These are phyloP conservation scores for Toxotes lorentzi DNA, from an alignment of 2,797 vertebrate genomes.

Conservation along the genomic window DNA sequence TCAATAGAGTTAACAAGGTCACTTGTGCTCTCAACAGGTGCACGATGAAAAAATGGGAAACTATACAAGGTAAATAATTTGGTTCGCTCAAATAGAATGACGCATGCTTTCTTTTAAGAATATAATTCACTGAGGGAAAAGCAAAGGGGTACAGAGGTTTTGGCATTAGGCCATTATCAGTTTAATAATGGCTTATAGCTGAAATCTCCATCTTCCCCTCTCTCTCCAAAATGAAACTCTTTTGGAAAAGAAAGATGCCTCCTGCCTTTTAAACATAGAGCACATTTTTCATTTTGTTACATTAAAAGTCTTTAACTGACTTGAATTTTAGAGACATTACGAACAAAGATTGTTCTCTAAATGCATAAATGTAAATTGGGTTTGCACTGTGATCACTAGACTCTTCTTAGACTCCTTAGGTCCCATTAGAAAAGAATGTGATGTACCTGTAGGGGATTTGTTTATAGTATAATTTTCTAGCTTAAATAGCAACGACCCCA, in stretches of 20 bases:
- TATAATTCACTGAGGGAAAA: conserved; percentile 10
- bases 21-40: conserved; percentile 38
- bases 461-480: conserved; percentile 45
- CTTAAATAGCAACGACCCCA: conserved; percentile 64
- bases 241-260: conserved; percentile 16
- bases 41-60: conserved; percentile 41
- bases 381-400: conserved; percentile 29
- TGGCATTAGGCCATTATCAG: conserved; percentile 33
- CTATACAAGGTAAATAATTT: conserved; percentile 15
- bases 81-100: conserved; percentile 41
- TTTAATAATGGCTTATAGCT: conserved; percentile 32
- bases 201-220: background rate
- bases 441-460: conserved; percentile 54
- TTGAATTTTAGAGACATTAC: conserved; percentile 6
- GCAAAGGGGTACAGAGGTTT: conserved; percentile 27
- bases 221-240: conserved; percentile 9
- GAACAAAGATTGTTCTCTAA: conserved; percentile 9
- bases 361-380: conserved; percentile 3
- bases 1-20: conserved; percentile 51
- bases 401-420: conserved; percentile 7
- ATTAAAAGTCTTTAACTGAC: background rate
- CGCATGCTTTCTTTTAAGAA: conserved; percentile 24
- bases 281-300: background rate
- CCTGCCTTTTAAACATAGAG: conserved; percentile 18
- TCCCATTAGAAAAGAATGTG: conserved; percentile 52